Percentiles rank a stretch among this genome's conserved stretches.
Conservation (phyloP, 2,797 vertebrate species). For the Fistularia tabacaria region DNA sequence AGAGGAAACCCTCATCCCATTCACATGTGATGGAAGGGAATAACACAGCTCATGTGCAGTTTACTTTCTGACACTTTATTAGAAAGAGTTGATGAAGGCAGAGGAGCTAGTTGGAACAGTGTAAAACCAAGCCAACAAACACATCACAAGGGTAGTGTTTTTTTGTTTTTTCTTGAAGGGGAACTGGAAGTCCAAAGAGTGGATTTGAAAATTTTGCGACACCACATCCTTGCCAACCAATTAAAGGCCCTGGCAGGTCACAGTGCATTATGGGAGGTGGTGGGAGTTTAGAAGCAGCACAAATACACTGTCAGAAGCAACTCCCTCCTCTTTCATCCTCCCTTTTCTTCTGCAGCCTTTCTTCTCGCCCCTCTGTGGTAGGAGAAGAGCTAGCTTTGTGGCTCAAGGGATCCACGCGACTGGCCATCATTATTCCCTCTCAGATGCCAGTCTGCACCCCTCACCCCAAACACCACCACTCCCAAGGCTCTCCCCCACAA, state of each 20-base stretch:
- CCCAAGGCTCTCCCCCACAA: constrained; percentile 10
- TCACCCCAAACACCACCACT: constrained; percentile 15
- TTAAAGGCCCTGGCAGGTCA: constrained; percentile 84
- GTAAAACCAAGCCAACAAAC: background rate
- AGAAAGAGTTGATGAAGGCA: constrained; percentile 44
- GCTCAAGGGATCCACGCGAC: constrained; percentile 90
- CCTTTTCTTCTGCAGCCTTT: constrained; percentile 84
- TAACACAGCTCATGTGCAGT: constrained; percentile 59
- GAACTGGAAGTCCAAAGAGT: constrained; percentile 76
- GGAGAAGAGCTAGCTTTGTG: constrained; percentile 82
- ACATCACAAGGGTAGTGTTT: constrained; percentile 1
- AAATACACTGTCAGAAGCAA: constrained; percentile 82
- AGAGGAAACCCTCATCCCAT: constrained; percentile 52
- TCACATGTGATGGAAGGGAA: constrained; percentile 58
- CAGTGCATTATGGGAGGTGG: constrained; percentile 88
- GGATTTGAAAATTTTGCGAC: constrained; percentile 82
- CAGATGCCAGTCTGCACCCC: constrained; percentile 80
- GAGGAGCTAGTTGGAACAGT: constrained; percentile 18
- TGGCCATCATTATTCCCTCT: constrained; percentile 89
- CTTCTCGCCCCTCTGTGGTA: constrained; percentile 76
- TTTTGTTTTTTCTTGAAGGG: background rate
- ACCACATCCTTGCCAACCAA: constrained; percentile 84
- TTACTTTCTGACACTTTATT: constrained; percentile 27
- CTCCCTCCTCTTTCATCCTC: constrained; percentile 71
- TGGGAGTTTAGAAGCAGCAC: constrained; percentile 85